Conservation (phyloP, 2,113 vertebrate genomes). For the Macroglossus sobrinus region DNA sequence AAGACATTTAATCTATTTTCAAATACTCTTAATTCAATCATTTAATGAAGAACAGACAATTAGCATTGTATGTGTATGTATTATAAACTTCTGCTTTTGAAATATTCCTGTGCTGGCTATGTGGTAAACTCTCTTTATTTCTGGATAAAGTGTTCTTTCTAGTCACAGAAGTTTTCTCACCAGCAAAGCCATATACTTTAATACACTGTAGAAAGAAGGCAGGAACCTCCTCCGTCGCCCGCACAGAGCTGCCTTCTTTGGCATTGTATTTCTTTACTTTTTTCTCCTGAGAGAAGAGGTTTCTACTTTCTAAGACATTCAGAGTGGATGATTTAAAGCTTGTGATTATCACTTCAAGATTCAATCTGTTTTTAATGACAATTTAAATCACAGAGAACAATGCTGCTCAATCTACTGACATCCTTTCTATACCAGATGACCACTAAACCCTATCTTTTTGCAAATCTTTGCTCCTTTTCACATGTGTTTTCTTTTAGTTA, state of each 20-base stretch:
- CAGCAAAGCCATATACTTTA: not conserved
- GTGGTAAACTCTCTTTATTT: not conserved
- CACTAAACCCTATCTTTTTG: slow-evolving; percentile 3
- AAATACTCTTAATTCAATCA: not conserved
- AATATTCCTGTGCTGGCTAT: not conserved
- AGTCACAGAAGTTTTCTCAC: not conserved
- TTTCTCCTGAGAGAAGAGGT: not conserved
- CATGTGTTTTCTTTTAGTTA: slow-evolving; percentile 61
- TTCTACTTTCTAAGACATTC: not conserved
- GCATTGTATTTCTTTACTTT: not conserved
- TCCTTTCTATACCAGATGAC: not conserved
- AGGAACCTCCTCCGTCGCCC: no score
- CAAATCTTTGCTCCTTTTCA: slow-evolving; percentile 41
- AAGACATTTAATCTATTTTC: not conserved
- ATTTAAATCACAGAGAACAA: slow-evolving; percentile 25
- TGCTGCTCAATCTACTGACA: not conserved
- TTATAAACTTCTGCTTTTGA: not conserved
- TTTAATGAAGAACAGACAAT: not conserved
- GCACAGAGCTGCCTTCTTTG: not conserved
- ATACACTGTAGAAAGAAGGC: not conserved
- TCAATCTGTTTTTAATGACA: slow-evolving; percentile 50
- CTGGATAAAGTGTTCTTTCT: not conserved
- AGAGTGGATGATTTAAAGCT: not conserved
- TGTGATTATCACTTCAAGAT: slow-evolving; percentile 27
- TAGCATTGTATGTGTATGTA: not conserved